These are phyloP conservation scores for Uria lomvia DNA, from an alignment of 2,113 vertebrate genomes.

Conservation along the genomic window DNA sequence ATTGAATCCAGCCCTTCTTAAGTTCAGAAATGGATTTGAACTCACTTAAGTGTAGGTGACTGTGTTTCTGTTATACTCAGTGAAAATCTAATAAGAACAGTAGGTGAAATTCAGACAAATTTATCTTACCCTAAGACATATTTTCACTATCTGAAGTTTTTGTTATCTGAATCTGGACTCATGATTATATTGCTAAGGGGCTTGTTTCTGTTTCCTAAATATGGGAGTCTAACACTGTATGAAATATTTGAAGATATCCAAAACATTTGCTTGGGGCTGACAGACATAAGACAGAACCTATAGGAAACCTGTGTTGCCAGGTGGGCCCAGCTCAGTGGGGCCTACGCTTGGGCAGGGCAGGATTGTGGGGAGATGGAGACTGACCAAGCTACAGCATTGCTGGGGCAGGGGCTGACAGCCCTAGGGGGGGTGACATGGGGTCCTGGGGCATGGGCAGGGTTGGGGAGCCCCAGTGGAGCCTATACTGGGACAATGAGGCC, in stretches of 20 bases:
- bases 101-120: background rate
- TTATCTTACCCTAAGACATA: background rate
- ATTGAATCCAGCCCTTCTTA: background rate
- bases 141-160: background rate
- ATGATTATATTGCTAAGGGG: background rate
- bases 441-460: background rate
- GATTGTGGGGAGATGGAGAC: background rate
- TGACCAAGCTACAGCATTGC: rapidly evolving
- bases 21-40: background rate
- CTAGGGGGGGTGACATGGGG: too few species aligned
- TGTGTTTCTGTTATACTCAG: background rate
- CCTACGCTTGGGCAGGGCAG: background rate
- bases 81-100: background rate
- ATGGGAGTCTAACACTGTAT: background rate
- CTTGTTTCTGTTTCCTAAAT: background rate
- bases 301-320: background rate
- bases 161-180: background rate
- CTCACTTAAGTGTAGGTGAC: background rate
- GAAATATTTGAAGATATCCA: background rate
- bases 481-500: background rate
- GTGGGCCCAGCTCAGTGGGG: background rate
- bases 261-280: background rate
- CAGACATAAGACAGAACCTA: background rate
- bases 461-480: background rate
- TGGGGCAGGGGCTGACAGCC: background rate